A percentile compares a stretch with the other conserved stretches of the same genome.
Conservation (phyloP, 1,140 invertebrate genomes). For the Sarcophaga bullata region DNA sequence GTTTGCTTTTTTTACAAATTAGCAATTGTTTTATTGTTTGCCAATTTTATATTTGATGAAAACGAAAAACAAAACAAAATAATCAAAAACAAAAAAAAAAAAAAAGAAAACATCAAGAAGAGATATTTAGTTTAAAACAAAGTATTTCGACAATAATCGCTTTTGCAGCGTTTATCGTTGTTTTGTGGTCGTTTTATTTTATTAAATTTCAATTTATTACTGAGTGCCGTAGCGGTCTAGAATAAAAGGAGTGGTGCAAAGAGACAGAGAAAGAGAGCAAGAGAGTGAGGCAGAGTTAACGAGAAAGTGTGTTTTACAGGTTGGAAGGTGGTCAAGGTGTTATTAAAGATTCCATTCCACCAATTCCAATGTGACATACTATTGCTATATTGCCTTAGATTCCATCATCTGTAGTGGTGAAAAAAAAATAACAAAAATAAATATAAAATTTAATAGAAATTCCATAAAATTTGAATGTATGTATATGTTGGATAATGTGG, state of each 20-base stretch:
- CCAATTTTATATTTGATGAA: background rate
- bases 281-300: background rate
- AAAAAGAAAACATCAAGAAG: too few species aligned
- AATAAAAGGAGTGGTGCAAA: background rate
- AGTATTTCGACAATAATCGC: too few species aligned
- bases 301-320: too few species aligned
- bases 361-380: background rate
- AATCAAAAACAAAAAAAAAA: background rate
- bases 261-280: background rate
- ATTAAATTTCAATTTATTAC: conserved; percentile 8
- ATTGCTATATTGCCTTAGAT: background rate
- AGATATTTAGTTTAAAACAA: too few species aligned
- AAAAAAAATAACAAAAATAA: background rate
- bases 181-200: too few species aligned
- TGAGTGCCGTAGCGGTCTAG: background rate
- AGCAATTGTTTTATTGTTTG: conserved; percentile 13
- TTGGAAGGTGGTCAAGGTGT: background rate
- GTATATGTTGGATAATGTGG: conserved; percentile 2
- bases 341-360: background rate
- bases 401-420: too few species aligned
- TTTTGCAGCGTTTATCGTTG: too few species aligned
- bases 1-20: background rate
- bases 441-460: background rate
- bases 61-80: background rate
- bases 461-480: background rate